Base-by-base conservation (phyloP, 2,888 invertebrate species). In the Latrodectus hesperus region DNA sequence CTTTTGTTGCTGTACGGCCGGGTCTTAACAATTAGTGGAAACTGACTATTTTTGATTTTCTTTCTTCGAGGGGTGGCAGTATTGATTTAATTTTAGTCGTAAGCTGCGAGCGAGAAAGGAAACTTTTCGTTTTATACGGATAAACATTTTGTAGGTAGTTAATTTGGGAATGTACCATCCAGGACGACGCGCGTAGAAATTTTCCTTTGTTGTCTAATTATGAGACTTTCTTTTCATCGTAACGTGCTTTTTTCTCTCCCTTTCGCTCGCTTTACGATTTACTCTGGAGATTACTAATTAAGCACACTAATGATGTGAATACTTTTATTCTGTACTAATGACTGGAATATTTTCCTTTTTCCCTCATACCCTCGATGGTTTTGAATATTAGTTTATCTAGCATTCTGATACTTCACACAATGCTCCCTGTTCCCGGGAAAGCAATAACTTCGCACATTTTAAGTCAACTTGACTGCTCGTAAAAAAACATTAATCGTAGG, bases 31-130 rank as follows among this genome's bases (percentile, higher is more conserved):
- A 22, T 68, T 38, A 71, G 72, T 60, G 12, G 60, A 60, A 60
- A 60, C 60, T 60, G 60, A 60, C 72, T 71, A 80, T 80, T 72
- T 70, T 78, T 78, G 52, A 38, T 53, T 68, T 77, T 78, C 26
- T 68, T 78, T 78, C 68, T 55, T n/a, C 17, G 52, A 52, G 67
- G 52, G 65, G 22, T 72, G 51, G 71, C 9, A n/a, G 22, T 74
- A 81, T 81, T 49, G 81, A 81, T 73, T 81, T 71, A 38, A 81
- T 74, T 81, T 60, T 72, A 60, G 60, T 80, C 60, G 12, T 38
- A 75, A 60, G 77, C 65, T 26, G 11, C 26, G 60, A 60, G 60
- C 38, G 38, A 38, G 55, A 65, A 65, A 78, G 26, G 16, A 70
- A 11, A n/a, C 55, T 53, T 68, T 65, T 17, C 17, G 52, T 67